Percentiles rank a stretch among this genome's conserved stretches.
Conservation (phyloP, 2,113 vertebrate species). For the Chaetodon trifascialis region DNA sequence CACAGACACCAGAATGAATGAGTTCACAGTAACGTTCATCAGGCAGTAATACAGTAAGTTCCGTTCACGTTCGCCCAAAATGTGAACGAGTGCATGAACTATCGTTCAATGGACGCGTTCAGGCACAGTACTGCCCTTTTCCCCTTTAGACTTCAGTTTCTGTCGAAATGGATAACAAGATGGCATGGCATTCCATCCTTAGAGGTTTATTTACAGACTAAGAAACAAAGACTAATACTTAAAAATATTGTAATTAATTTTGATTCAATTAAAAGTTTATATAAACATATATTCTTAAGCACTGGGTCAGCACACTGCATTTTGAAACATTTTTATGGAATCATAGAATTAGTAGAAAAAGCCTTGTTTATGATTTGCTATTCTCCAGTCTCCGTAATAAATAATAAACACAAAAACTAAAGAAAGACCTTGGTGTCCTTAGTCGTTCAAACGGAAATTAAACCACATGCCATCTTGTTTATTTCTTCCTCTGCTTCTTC, state of each 20-base stretch:
- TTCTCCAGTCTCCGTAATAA: not conserved
- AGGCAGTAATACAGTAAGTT: too few species aligned
- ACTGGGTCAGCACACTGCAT: not conserved
- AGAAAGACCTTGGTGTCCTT: not conserved
- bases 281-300: not conserved
- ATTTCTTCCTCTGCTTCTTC: not conserved
- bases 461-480: constrained; percentile 6
- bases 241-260: not conserved
- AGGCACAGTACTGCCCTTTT: too few species aligned
- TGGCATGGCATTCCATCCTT: not conserved
- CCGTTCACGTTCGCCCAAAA: too few species aligned
- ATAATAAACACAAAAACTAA: not conserved
- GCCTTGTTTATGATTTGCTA: not conserved
- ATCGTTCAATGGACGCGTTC: too few species aligned
- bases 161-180: not conserved
- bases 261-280: not conserved
- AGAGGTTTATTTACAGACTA: not conserved
- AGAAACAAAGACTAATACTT: not conserved
- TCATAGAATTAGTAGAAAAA: not conserved
- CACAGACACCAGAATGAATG: too few species aligned
- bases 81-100: too few species aligned
- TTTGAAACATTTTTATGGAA: not conserved
- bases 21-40: too few species aligned
- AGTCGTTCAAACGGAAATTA: not conserved
- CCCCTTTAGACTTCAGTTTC: not conserved